Conservation (phyloP, 1,140 invertebrate species). For the Pomacea maculata region DNA sequence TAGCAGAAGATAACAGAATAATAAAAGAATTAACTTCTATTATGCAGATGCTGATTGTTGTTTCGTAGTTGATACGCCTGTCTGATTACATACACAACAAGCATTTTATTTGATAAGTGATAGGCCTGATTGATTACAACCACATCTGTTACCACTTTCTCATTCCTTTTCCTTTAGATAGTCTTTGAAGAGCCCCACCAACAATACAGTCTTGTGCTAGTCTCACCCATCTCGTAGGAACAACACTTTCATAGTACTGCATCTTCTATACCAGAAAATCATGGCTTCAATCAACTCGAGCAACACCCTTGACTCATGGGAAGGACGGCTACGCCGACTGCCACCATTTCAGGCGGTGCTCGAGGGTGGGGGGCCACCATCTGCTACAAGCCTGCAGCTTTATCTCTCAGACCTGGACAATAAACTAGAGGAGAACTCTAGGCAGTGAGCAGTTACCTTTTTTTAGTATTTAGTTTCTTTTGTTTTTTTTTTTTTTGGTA, state of each 20-base stretch:
- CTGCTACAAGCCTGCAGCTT: conserved; percentile 33
- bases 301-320: conserved; percentile 6
- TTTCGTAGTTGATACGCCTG: no score
- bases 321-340: conserved; percentile 7
- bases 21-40: no score
- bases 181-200: no score
- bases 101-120: no score
- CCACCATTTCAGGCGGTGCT: conserved; percentile 22
- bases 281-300: conserved; percentile 15
- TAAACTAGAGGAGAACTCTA: conserved; percentile 45
- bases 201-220: background rate
- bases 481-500: background rate
- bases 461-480: background rate
- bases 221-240: background rate
- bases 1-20: no score
- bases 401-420: conserved; percentile 46
- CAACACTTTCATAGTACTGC: background rate
- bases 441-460: conserved; percentile 37
- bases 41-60: no score
- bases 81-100: no score
- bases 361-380: conserved; percentile 35
- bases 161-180: no score
- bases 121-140: no score
- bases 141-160: no score
- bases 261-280: background rate